Evolutionary conservation across 2,888 invertebrate genomes (phyloP), one percentile per base, ranked within the genome.

Genomic region (Chesias legatella): DNA sequence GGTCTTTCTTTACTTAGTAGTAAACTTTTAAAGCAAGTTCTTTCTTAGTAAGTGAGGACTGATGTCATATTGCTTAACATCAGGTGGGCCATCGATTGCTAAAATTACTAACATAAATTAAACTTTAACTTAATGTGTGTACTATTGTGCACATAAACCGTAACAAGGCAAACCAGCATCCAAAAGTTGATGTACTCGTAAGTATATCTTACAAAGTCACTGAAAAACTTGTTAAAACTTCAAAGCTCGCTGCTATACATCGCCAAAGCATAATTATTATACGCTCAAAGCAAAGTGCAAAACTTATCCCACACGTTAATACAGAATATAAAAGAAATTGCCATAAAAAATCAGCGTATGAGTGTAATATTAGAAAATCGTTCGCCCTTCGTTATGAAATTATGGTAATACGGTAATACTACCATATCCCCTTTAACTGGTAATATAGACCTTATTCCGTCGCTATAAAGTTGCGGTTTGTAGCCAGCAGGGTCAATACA

Each of bases 381-480:
- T 66, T 63, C 76, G 58, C 78, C 81, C 79, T 73, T 77, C 69
- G 73, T 77, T 85, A 82, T 79, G 78, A 78, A 80, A 83, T 83
- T 85, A 85, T 83, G 80, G 63, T 79, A 82, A 82, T 79, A 41
- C 51, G 26, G 39, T 48, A 47, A 52, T 51, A 46, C 46, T n/a
- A n/a, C n/a, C n/a, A n/a, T n/a, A n/a, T n/a, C 31, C 44, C 33
- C 34, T 36, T 41, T 7, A 3, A 21, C 7, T 35, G 5, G 20
- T 10, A 33, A 22, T 13, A 32, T 34, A 9, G 7, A 31, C 52
- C 36, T 38, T 58, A 40, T 32, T 9, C 1, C 21, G 8, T 9
- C 6, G 25, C 0, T 1, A 27, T 45, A 53, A 33, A 41, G 48
- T 43, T 17, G 6, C 24, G 37, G 24, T 35, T 13, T 53, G 7